Conservation (phyloP, 2,888 invertebrate genomes). For the Dynastes hyllus region DNA sequence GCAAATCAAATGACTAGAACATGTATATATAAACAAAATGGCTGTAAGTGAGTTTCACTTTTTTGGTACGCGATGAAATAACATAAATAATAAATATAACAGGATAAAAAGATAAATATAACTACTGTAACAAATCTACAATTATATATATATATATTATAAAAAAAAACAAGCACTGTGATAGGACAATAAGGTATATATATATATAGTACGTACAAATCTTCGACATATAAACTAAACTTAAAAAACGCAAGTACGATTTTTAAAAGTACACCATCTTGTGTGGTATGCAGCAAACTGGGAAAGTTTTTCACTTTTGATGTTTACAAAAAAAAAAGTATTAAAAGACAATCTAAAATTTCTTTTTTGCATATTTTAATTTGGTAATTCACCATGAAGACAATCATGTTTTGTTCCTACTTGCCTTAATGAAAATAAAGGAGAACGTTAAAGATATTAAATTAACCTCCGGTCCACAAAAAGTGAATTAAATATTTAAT, state of each 20-base stretch:
- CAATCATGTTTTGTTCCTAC: too few relatives aligned
- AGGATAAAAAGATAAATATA: conserved; percentile 27
- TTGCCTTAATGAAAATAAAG: too few relatives aligned
- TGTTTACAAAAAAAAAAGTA: too few relatives aligned
- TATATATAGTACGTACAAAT: conserved; percentile 27
- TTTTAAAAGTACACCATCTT: not conserved
- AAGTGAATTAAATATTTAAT: too few relatives aligned
- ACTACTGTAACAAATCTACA: conserved; percentile 20
- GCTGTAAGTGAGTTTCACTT: conserved; percentile 25
- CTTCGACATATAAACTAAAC: conserved; percentile 30
- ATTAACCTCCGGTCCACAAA: too few relatives aligned
- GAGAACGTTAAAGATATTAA: too few relatives aligned
- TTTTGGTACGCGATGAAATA: too few relatives aligned
- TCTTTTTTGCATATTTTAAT: too few relatives aligned
- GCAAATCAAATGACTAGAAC: conserved; percentile 46
- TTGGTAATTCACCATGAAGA: too few relatives aligned
- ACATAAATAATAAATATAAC: conserved; percentile 42
- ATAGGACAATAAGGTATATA: not conserved
- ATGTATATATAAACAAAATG: conserved; percentile 24
- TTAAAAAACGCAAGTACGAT: conserved; percentile 13
- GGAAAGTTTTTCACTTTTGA: not conserved
- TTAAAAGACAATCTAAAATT: too few relatives aligned
- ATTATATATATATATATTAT: not conserved
- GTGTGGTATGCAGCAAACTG: conserved; percentile 10
- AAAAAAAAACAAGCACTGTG: conserved; percentile 28